A percentile compares a stretch with the other conserved stretches of the same genome.
phyloP scores from a whole-genome alignment of 2,113 vertebrate genomes.

The Girardinichthys multiradiatus region DNA sequence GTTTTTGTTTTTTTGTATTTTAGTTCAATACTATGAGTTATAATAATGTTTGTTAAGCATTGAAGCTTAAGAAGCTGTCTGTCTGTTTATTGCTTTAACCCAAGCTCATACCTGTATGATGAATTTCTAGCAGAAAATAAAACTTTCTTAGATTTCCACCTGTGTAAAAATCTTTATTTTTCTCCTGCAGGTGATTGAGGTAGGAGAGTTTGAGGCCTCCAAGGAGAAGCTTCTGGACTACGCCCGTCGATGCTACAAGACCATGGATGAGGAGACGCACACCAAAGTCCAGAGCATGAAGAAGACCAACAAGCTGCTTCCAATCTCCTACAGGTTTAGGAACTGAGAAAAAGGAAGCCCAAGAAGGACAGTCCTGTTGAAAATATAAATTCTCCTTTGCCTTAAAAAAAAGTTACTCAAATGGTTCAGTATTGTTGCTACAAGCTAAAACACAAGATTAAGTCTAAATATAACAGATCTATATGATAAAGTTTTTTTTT shows the following conservation, averaged over 20 bases:
- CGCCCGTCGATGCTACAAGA: constrained; percentile 89
- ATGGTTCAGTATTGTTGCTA: neutral
- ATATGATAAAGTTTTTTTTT: neutral
- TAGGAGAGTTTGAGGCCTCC: constrained; percentile 88
- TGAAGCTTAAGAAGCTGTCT: too few relatives aligned
- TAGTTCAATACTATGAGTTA: too few relatives aligned
- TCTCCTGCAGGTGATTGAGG: constrained; percentile 75
- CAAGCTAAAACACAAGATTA: neutral
- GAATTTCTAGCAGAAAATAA: too few relatives aligned
- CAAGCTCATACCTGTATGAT: too few relatives aligned
- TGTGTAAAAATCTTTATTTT: neutral
- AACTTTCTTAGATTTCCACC: neutral
- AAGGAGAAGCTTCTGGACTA: constrained; percentile 92
- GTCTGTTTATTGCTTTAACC: too few relatives aligned
- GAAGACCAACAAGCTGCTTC: constrained; percentile 88
- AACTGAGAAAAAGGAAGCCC: constrained; percentile 56
- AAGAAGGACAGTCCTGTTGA: too few relatives aligned
- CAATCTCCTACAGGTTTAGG: constrained; percentile 90
- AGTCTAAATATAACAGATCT: neutral
- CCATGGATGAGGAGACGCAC: constrained; percentile 86
- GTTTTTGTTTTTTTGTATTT: too few relatives aligned
- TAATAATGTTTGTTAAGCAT: too few relatives aligned
- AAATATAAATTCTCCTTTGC: neutral
- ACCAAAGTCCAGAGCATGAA: constrained; percentile 88
- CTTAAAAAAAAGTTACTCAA: neutral